Evolutionary conservation across 1,140 invertebrate genomes (phyloP).

Genomic region (Calosoma granatense): DNA sequence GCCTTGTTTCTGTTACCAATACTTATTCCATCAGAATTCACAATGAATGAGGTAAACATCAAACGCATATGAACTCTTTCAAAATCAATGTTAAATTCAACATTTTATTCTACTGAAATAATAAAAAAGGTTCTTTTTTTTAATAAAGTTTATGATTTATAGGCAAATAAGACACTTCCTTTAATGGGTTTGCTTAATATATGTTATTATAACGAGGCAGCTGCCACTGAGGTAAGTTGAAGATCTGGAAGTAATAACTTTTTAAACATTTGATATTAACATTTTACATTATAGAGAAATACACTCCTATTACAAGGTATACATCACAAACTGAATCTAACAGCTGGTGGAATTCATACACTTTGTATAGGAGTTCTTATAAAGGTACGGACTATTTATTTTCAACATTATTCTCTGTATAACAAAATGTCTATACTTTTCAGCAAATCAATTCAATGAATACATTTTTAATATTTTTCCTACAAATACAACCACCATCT

Average conservation of each 20-base stretch:
- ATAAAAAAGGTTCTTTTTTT: no score
- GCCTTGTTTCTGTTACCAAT: neutral
- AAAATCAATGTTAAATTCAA: no score
- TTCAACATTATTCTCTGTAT: no score
- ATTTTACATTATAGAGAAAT: neutral
- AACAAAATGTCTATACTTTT: no score
- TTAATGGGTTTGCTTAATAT: neutral
- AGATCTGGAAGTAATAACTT: neutral
- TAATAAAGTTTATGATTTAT: neutral
- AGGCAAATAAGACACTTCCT: neutral
- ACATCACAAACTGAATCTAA: neutral
- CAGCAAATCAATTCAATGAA: constrained; percentile 5
- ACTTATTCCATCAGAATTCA: neutral
- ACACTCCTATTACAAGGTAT: neutral
- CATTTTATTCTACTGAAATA: no score
- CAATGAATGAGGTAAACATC: neutral
- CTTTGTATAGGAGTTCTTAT: neutral
- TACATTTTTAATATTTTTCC: constrained; percentile 3
- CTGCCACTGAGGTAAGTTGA: neutral
- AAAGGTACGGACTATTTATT: no score
- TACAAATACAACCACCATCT: neutral
- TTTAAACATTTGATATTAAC: no score
- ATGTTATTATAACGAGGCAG: neutral
- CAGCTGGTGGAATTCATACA: neutral
- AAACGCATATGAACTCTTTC: no score